Base-by-base conservation (phyloP, 1,140 invertebrate genomes). In the Euborellia annulipes region DNA sequence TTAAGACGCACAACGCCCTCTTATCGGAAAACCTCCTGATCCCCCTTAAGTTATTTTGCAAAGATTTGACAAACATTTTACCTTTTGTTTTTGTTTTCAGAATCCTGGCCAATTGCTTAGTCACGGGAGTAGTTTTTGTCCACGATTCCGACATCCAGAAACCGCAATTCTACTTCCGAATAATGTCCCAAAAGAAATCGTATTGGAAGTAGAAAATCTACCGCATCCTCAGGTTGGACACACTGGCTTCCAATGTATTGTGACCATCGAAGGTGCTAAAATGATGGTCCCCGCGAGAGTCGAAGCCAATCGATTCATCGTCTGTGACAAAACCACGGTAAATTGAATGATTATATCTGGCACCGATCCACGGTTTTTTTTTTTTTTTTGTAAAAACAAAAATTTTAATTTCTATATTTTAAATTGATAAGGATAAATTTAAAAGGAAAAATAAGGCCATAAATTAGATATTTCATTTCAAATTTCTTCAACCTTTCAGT, bases 261-360 rank as follows among this genome's bases (percentile, higher is more conserved):
- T 92, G 19, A 82, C 83, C 50, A 89, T 93, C 50, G 89, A 93
- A 66, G 80, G 79, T 23, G 85, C 87, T 11, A 88, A 88, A 58
- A 81, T 92, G 71, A 73, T 84, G 49, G 75, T 93, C 4, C 82
- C 85, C 38, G 89, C 89, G 1, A 69, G 83, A 53, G 81, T 91
- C 14, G 84, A 87, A 58, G 76, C 75, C 22, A 83, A 79, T 55
- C 77, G 79, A 48, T 78, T 75, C 40, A 85, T 92, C 42, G 80
- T 92, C 34, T 93, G 89, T 66, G 87, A 91, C 56, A 85, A 85
- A 66, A 90, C 86, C 1, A 82, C 75, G 41, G 73, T 76, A 63
- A 67, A 60, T 62, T n/a, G n/a, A n/a, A n/a, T n/a, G n/a, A n/a
- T n/a, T n/a, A n/a, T n/a, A n/a, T n/a, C n/a, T n/a, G n/a, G n/a